Evolutionary conservation across 2,113 vertebrate genomes (phyloP).

Genomic region (Trichechus manatus): DNA sequence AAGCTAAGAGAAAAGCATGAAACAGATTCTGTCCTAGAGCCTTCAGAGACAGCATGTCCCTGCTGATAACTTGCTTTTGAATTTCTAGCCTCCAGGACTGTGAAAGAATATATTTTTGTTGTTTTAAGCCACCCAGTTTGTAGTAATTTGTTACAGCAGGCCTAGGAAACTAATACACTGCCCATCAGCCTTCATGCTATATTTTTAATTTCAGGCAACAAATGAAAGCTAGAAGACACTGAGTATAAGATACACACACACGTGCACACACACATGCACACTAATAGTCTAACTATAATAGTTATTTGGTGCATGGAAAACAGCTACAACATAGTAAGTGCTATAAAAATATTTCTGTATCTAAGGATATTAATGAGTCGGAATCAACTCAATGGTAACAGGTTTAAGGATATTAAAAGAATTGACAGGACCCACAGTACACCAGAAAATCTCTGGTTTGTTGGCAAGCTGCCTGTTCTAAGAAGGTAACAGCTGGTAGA

Average conservation of each 20-base stretch:
- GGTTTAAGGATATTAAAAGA: constrained; percentile 71
- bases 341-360: constrained; percentile 70
- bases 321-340: not conserved
- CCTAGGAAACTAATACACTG: not conserved
- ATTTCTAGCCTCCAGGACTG: too few species aligned
- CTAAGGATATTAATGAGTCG: constrained; percentile 65
- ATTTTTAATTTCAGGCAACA: constrained; percentile 55
- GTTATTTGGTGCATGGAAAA: not conserved
- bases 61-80: too few species aligned
- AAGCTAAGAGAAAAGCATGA: too few species aligned
- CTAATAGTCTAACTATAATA: not conserved
- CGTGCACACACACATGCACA: not conserved
- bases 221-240: constrained; percentile 8
- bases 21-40: too few species aligned
- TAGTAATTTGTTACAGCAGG: too few species aligned
- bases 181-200: not conserved
- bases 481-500: constrained; percentile 83
- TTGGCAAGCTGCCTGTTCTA: constrained; percentile 80
- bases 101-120: too few species aligned
- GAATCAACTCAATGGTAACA: too few species aligned
- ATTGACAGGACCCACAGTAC: constrained; percentile 79
- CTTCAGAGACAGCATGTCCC: too few species aligned
- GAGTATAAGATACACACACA: not conserved
- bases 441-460: constrained; percentile 81
- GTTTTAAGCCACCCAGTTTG: too few species aligned